These are phyloP conservation scores for Epinotia brunnichana DNA, from an alignment of 2,888 invertebrate species.

Conservation along the genomic window DNA sequence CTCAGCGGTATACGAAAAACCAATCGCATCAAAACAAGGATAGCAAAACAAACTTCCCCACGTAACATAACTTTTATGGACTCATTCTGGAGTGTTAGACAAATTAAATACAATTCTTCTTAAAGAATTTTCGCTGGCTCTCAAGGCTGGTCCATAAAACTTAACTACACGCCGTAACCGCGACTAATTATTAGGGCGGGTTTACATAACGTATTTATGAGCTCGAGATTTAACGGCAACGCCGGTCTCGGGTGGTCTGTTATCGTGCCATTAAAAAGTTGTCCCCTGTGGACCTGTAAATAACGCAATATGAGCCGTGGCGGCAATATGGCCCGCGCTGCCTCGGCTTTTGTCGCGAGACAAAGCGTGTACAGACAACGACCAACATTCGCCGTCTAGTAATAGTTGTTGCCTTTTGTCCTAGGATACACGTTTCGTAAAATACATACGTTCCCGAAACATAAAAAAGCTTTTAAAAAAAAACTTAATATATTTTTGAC, in stretches of 20 bases:
- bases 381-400: conserved; percentile 3
- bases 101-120: conserved; percentile 82
- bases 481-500: neutral
- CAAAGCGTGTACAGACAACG: conserved; percentile 14
- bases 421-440: neutral
- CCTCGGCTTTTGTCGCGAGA: conserved; percentile 25
- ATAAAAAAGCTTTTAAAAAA: neutral
- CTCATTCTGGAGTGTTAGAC: conserved; percentile 73
- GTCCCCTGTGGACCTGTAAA: conserved; percentile 79
- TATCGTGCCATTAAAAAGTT: conserved; percentile 83
- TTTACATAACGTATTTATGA: conserved; percentile 84
- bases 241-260: conserved; percentile 80
- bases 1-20: conserved; percentile 64
- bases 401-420: conserved; percentile 16
- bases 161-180: conserved; percentile 80
- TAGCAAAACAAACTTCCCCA: conserved; percentile 68
- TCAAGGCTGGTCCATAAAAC: conserved; percentile 76
- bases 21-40: conserved; percentile 76
- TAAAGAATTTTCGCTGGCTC: conserved; percentile 65
- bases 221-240: conserved; percentile 79
- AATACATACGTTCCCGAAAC: neutral
- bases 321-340: conserved; percentile 50
- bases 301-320: conserved; percentile 72
- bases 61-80: conserved; percentile 75
- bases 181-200: conserved; percentile 83